Evolutionary conservation across 2,797 vertebrate species (phyloP), one percentile per base, ranked within the genome.

Genomic region (Sebastes itinus): DNA sequence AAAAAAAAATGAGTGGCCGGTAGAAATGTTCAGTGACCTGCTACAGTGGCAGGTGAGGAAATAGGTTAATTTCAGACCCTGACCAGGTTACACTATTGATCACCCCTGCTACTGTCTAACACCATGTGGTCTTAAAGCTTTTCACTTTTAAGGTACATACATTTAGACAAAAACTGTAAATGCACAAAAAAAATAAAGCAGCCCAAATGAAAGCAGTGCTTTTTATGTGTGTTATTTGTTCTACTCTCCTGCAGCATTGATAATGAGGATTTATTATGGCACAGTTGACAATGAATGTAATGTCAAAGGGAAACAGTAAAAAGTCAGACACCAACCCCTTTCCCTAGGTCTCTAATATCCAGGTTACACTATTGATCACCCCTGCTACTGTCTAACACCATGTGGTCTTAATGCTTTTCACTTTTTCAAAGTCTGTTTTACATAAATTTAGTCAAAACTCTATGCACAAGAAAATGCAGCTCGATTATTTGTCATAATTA

Each of bases 281-380:
- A 91, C 83, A 4, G 86, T 88, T 93, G 90, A 94, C 92, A 92
- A 94, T 94, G 92, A 94, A 92, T 92, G 91, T 91, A 93, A 92
- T 89, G 93, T 93, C 33, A 35, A 35, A 35, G 11, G 33, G 11
- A 35, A 35, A 35, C 33, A 35, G 33, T 35, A 35, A 35, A 54
- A 73, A 65, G 52, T 46, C 22, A 80, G 55, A 74, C 35, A 56
- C 22, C 30, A 76, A 42, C 54, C 62, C 74, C 74, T 22, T 38
- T 35, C 33, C 13, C 3, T 8, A 6, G 67, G 70, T 42, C 68
- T 61, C 33, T 60, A 35, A 80, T 65, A 68, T 67, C 27, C 78
- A 78, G 78, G 59, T 67, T 79, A 46, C 70, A 75, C 70, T 56
- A 30, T 68, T 78, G 68, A 84, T 72, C 33, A 55, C 25, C 66